Base-by-base conservation (phyloP, 2,113 vertebrate genomes). In the Zapus hudsonius region DNA sequence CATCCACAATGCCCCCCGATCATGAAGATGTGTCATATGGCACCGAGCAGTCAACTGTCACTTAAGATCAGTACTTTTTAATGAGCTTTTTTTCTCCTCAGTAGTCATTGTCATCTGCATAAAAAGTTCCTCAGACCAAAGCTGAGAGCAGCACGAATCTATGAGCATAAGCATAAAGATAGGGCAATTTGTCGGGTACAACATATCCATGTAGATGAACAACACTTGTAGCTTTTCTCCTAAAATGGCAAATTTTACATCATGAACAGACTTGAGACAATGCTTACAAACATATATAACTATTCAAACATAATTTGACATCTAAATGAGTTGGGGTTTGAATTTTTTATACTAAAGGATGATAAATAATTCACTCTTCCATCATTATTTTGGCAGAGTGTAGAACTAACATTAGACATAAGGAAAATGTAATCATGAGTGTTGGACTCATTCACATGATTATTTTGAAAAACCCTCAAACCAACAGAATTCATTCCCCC, bases 401-500 rank as follows among this genome's bases (percentile, higher is more conserved):
- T 69, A 74, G 89, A 79, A 87, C 89, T 13, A 72, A 3, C 29
- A 80, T 82, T 74, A 73, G 70, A 59, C 31, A 22, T 67, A 70
- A 84, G 27, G 75, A 84, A 89, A 94, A 72, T 25, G 42, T 76
- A 70, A 38, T 59, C 92, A 63, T 22, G 40, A 88, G 79, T 57
- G 55, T 52, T 78, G 33, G 72, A 19, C 31, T 87, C 91, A 67
- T 22, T 89, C 42, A 70, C 36, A 89, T 79, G 80, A 90, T 92
- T 92, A 93, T 90, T 93, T 85, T 92, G 80, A 90, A 92, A 94
- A 90, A 6, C 17, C 29, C 55, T 94, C 42, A 57, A 92, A 85
- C 33, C 47, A 95, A 70, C 57, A 84, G 59, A 92, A 91, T 91
- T 74, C 90, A 87, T 95, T 94, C 38, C 87, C 38, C 15, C 72